Conservation (phyloP, 2,888 invertebrate genomes). For the Smittia sp. region DNA sequence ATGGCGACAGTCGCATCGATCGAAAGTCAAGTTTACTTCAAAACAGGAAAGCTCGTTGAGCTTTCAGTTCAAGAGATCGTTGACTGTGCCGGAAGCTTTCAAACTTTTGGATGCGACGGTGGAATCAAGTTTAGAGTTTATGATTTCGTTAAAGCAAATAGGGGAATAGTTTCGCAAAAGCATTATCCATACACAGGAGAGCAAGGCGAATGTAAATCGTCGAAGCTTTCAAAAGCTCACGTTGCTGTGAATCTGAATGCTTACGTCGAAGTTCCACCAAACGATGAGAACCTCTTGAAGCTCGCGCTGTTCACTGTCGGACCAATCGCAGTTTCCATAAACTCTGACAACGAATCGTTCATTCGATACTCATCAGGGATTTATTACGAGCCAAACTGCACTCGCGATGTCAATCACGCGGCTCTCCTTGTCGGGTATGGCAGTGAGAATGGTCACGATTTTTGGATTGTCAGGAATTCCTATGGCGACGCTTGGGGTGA, state of each 20-base stretch:
- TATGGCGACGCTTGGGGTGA: constrained; percentile 29
- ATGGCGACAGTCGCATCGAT: constrained; percentile 59
- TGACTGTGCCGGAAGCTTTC: constrained; percentile 5
- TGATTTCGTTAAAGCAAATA: constrained; percentile 69
- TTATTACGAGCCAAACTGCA: constrained; percentile 11
- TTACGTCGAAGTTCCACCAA: neutral
- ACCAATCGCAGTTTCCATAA: neutral
- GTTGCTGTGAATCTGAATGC: neutral
- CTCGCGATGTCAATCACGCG: neutral
- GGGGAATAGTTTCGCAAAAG: constrained; percentile 63
- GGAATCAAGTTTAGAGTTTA: constrained; percentile 74
- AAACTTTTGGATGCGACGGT: constrained; percentile 67
- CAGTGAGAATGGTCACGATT: constrained; percentile 20
- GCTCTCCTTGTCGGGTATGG: constrained; percentile 28
- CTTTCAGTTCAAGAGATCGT: constrained; percentile 27
- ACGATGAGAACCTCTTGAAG: neutral
- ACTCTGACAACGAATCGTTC: neutral
- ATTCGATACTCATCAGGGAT: constrained; percentile 34
- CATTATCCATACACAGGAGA: neutral
- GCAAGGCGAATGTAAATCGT: neutral
- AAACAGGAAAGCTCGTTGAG: constrained; percentile 26
- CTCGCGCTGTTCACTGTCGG: constrained; percentile 8
- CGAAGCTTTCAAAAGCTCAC: too few relatives aligned
- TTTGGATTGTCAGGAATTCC: constrained; percentile 35
- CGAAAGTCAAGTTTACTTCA: constrained; percentile 23